Percentiles rank a stretch among this genome's conserved stretches.
Evolutionary conservation across 2,888 invertebrate species (phyloP).

Genomic region (Lomographa bimaculata): DNA sequence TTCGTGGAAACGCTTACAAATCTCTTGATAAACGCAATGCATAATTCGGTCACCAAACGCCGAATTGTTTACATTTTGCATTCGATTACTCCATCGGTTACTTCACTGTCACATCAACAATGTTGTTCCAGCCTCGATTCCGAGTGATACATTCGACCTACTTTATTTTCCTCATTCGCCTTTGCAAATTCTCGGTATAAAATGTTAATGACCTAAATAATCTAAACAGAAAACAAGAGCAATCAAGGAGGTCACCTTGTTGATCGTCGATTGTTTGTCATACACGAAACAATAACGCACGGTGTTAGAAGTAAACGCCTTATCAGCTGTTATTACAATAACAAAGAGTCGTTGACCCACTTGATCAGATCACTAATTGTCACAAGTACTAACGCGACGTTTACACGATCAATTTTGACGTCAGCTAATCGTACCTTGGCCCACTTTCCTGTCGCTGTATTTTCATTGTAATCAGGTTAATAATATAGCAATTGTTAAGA

Average conservation of each 20-base stretch:
- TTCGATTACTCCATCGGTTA: slow-evolving; percentile 41
- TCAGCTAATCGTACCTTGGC: slow-evolving; percentile 64
- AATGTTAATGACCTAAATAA: slow-evolving; percentile 75
- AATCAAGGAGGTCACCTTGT: slow-evolving; percentile 32
- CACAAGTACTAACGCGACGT: slow-evolving; percentile 55
- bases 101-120: slow-evolving; percentile 46
- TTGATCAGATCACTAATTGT: slow-evolving; percentile 58
- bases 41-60: slow-evolving; percentile 27
- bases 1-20: slow-evolving; percentile 16
- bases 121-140: slow-evolving; percentile 60
- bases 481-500: slow-evolving; percentile 21
- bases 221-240: slow-evolving; percentile 30
- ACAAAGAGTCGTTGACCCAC: slow-evolving; percentile 75
- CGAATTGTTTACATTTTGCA: slow-evolving; percentile 29
- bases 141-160: slow-evolving; percentile 57
- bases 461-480: slow-evolving; percentile 50
- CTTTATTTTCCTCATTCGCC: slow-evolving; percentile 69
- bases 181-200: slow-evolving; percentile 57
- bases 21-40: slow-evolving; percentile 22
- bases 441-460: slow-evolving; percentile 47
- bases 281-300: slow-evolving; percentile 13
- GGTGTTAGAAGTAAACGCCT: slow-evolving; percentile 40
- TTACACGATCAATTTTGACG: slow-evolving; percentile 53
- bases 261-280: slow-evolving; percentile 29
- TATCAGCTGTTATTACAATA: slow-evolving; percentile 51